Evolutionary conservation across 2,888 invertebrate genomes (phyloP), one percentile per base, ranked within the genome.

Genomic region (Gymnocheta viridis): DNA sequence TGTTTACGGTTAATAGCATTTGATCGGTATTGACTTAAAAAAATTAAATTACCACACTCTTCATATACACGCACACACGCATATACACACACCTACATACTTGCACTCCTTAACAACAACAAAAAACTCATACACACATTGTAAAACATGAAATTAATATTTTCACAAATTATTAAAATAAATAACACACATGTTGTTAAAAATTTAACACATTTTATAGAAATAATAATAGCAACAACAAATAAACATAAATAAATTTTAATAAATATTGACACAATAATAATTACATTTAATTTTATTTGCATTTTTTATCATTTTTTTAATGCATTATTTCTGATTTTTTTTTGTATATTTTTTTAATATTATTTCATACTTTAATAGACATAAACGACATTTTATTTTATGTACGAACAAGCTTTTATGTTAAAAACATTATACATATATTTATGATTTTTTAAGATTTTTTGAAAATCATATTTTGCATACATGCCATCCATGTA

Each of bases 241-340:
- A 70, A 58, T 47, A 76, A 47, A 24, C 22, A 47, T 77, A 58
- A 73, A 80, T 80, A 70, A 62, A 77, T 64, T 38, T 77, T 73
- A 77, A 82, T 82, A 72, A 77, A 78, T 82, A 82, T 82, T 78
- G 66, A 78, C 78, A 72, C 60, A 77, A 78, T 77, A 77, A 77
- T 82, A 72, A 78, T 82, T 66, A 82, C 44, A 77, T 72, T 78
- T 73, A 66, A 78, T 78, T 77, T 72, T 66, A 64, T 81, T 74
- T 67, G 32, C 32, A 58, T 47, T 67, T 77, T 58, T 77, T 58
- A 35, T 62, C 3, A n/a, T n/a, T 49, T 32, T 70, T 77, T 76
- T 24, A 19, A 22, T 1, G 22, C 17, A 51, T 54, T 32, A 35
- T 32, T 49, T 2, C 32, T 9, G 44, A 12, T 19, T 54, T 24